Percentiles rank a stretch among this genome's conserved stretches.
Evolutionary conservation across 2,113 vertebrate genomes (phyloP).

Genomic region (Zosterops hypoxanthus): DNA sequence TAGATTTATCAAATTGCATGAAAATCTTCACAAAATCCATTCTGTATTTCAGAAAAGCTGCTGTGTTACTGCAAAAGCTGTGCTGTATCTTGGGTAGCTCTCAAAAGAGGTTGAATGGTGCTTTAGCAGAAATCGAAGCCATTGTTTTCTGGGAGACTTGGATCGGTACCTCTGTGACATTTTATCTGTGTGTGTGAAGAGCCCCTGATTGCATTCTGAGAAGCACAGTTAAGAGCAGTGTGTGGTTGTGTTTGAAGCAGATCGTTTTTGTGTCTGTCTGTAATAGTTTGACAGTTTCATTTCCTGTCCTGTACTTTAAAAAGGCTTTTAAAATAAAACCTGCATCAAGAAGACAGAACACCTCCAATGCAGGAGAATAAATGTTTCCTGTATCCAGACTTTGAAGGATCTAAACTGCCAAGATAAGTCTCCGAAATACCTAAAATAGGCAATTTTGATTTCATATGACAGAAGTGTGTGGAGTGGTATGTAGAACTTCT

Average conservation of each 20-base stretch:
- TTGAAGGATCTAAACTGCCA: constrained; percentile 19
- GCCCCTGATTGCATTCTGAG: background rate
- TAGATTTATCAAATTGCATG: background rate
- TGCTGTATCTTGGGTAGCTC: background rate
- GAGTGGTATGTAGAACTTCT: constrained; percentile 17
- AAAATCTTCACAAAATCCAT: background rate
- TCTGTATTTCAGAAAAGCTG: background rate
- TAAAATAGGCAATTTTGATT: constrained; percentile 4
- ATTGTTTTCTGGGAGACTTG: background rate
- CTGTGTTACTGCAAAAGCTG: background rate
- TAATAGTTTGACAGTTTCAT: background rate
- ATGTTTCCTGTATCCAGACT: constrained; percentile 26
- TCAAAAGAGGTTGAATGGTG: background rate
- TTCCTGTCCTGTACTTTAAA: constrained; percentile 7
- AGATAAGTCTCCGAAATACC: constrained; percentile 22
- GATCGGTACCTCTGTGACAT: background rate
- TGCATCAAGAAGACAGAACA: background rate
- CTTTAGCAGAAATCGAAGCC: background rate
- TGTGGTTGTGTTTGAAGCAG: background rate
- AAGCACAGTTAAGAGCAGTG: background rate
- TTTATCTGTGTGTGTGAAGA: background rate
- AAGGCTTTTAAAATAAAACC: constrained; percentile 36
- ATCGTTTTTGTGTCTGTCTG: background rate
- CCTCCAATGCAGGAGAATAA: background rate
- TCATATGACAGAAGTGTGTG: constrained; percentile 36